phyloP scores from a whole-genome alignment of 1,140 invertebrate species.

The Penaeus vannamei region DNA sequence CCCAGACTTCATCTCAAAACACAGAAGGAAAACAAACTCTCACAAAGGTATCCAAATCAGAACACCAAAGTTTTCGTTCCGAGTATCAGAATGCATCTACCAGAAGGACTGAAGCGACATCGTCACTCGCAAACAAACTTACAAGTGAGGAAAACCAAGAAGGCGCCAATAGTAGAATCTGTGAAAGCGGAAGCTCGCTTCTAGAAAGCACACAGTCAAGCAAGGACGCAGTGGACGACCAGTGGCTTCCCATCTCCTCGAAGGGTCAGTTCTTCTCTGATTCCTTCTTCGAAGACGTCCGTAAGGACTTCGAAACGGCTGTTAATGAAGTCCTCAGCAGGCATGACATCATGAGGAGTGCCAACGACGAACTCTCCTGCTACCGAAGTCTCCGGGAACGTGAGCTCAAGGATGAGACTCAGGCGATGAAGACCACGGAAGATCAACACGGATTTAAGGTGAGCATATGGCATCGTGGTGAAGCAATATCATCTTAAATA shows the following conservation, averaged over 20 bases:
- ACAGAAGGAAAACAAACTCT: no score
- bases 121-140: no score
- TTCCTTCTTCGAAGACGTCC: conserved; percentile 34
- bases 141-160: no score
- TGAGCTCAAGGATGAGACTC: conserved; percentile 55
- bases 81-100: no score
- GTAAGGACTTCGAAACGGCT: conserved; percentile 45
- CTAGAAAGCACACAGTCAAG: no score
- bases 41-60: no score
- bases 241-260: conserved; percentile 12
- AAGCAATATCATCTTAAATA: no score
- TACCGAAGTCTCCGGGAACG: conserved; percentile 50
- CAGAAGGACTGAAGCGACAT: no score
- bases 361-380: neutral
- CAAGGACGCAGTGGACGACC: neutral
- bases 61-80: no score
- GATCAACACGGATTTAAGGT: conserved; percentile 56
- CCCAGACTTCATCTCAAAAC: no score
- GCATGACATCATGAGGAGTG: neutral
- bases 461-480: neutral
- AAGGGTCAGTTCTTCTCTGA: conserved; percentile 45
- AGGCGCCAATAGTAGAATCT: no score
- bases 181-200: no score
- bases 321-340: conserved; percentile 27
- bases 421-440: conserved; percentile 51